Evolutionary conservation across 2,888 invertebrate genomes (phyloP), one percentile per base, ranked within the genome.

Genomic region (Orthosia cruda): DNA sequence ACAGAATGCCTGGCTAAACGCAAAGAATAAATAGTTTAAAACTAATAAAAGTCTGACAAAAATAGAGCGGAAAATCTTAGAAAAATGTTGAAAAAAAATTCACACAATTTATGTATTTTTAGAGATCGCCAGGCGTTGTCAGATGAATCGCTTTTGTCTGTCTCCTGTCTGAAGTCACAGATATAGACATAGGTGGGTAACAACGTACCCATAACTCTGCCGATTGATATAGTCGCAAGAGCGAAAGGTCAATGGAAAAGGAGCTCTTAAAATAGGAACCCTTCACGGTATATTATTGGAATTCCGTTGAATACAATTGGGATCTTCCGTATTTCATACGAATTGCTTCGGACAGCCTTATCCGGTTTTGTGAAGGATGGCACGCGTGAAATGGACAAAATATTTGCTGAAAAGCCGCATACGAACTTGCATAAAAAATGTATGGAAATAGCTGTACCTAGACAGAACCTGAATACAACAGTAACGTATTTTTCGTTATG

Each of bases 221-320:
- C 64, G 65, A 83, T 71, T 83, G 81, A 86, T 81, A 80, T 74
- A 86, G 78, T 87, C 68, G 55, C 82, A 57, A 68, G 76, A 77
- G 70, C 62, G 76, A 81, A 88, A 83, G 81, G 84, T 86, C 84
- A 83, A 80, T 77, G 49, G 63, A 74, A 86, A 88, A 73, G 63
- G 75, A 79, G 78, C 74, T 79, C 87, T 81, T 76, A 84, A 80
- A 86, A 86, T 80, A 87, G 78, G 78, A 80, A 80, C 81, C 85
- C 74, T 85, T 77, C 76, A 59, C 66, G 73, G 71, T 81, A 62
- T 87, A 74, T 84, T 86, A 88, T 83, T 87, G 74, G 74, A 77
- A 88, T 88, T 86, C 81, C 81, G 61, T 73, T 74, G 69, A 66
- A 84, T 80, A 88, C 72, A 81, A 77, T 85, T 78, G 64, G 67